Conservation (phyloP, 2,797 vertebrate genomes). For the Trichosurus vulpecula region DNA sequence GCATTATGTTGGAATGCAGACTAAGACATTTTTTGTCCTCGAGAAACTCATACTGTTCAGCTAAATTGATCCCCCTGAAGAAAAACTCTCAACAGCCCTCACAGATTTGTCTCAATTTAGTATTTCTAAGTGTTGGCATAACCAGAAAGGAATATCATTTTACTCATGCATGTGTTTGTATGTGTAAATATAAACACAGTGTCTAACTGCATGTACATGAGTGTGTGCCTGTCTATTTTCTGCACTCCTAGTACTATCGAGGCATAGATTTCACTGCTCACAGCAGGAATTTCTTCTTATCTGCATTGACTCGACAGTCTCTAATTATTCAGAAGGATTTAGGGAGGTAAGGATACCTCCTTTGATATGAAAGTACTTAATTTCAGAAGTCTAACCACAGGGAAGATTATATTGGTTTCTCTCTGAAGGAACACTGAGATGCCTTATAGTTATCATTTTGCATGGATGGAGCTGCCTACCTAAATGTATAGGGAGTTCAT, state of each 20-base stretch:
- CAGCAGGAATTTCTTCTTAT: background rate
- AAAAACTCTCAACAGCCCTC: slow-evolving; percentile 49
- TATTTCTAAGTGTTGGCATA: slow-evolving; percentile 48
- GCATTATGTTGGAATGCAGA: slow-evolving; percentile 51
- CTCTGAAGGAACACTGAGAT: background rate
- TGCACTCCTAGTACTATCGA: slow-evolving; percentile 2
- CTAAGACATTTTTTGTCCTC: slow-evolving; percentile 58
- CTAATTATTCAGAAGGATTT: slow-evolving; percentile 1
- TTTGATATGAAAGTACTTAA: slow-evolving; percentile 35
- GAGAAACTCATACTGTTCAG: slow-evolving; percentile 58
- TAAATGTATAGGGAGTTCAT: background rate
- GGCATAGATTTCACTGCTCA: background rate
- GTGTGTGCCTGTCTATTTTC: background rate
- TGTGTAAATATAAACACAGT: background rate
- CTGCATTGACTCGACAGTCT: background rate
- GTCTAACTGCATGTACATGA: background rate
- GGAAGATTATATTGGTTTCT: background rate
- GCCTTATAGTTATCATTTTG: background rate
- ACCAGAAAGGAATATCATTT: slow-evolving; percentile 5
- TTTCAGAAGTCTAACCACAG: background rate
- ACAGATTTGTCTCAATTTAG: slow-evolving; percentile 16
- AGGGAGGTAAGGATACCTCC: background rate
- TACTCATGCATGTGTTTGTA: background rate
- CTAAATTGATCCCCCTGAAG: slow-evolving; percentile 62
- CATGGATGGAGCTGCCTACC: background rate